These are phyloP conservation scores for Orbicella faveolata DNA, from an alignment of 64 coral and sea anemone species.

Conservation along the genomic window DNA sequence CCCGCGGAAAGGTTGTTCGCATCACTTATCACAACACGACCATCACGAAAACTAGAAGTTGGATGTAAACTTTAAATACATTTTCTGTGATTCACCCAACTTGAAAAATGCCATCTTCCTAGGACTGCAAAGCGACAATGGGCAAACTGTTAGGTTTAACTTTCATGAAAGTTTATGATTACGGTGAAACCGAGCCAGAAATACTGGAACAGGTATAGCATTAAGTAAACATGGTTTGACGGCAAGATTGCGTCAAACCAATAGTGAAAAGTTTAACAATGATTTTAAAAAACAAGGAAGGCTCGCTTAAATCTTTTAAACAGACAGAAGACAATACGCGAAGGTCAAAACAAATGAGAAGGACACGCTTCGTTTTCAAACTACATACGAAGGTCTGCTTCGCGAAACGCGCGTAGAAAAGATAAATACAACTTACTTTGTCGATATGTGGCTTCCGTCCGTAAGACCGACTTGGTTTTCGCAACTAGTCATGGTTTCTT, in stretches of 20 bases:
- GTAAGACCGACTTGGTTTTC: constrained; percentile 9
- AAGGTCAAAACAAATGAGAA: neutral
- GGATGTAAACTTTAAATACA: neutral
- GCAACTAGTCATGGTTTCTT: constrained; percentile 20
- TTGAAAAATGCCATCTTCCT: neutral
- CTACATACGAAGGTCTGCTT: constrained; percentile 10
- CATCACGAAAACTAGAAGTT: neutral
- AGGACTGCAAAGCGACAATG: neutral
- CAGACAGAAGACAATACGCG: neutral
- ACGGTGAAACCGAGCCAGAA: neutral
- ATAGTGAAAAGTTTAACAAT: neutral
- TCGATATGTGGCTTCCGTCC: constrained; percentile 14
- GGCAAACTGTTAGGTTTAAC: neutral
- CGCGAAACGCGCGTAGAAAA: neutral
- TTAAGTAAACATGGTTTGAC: neutral
- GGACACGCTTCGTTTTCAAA: neutral
- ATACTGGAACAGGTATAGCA: neutral
- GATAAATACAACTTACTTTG: constrained; percentile 39
- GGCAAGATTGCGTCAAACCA: neutral
- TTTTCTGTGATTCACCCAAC: neutral
- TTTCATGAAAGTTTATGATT: neutral
- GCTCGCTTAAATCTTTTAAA: neutral
- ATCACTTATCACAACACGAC: neutral
- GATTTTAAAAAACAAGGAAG: neutral
- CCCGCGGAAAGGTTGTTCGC: neutral